Conservation (phyloP, 2,888 invertebrate genomes). For the Cecidostiba fungosa region DNA sequence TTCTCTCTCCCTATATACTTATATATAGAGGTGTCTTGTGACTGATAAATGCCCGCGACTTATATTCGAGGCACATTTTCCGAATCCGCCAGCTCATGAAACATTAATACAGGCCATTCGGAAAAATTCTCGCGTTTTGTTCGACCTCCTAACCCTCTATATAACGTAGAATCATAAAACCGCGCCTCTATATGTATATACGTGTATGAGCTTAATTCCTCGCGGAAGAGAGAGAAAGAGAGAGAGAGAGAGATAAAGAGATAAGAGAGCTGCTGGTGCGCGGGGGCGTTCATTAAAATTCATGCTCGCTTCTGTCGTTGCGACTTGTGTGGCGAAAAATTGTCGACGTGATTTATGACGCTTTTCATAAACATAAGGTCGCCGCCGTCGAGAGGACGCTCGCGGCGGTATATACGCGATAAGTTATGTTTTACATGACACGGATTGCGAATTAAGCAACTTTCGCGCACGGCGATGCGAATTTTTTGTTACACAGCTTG, state of each 20-base stretch:
- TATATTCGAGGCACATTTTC: conserved; percentile 5
- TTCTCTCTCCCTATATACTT: background rate
- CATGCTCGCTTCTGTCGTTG: conserved; percentile 18
- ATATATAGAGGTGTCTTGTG: background rate
- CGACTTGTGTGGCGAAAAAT: conserved; percentile 16
- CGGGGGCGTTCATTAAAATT: conserved; percentile 30
- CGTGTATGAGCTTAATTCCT: too few species aligned
- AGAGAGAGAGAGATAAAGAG: background rate
- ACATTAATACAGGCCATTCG: conserved; percentile 38
- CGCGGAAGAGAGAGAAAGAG: background rate
- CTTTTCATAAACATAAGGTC: conserved; percentile 52
- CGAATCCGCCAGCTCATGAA: conserved; percentile 29
- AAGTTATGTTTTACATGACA: conserved; percentile 26
- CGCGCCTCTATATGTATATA: background rate
- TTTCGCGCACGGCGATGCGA: background rate
- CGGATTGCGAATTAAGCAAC: conserved; percentile 25
- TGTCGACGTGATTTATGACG: conserved; percentile 37
- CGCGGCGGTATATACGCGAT: conserved; percentile 26
- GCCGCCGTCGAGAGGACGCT: background rate
- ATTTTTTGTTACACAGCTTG: too few species aligned
- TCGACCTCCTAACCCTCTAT: background rate
- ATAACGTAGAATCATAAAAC: background rate
- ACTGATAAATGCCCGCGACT: conserved; percentile 24
- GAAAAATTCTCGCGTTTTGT: conserved; percentile 7
- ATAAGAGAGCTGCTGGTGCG: too few species aligned